Conservation (phyloP, 2,797 vertebrate genomes). For the Chrysolophus pictus region DNA sequence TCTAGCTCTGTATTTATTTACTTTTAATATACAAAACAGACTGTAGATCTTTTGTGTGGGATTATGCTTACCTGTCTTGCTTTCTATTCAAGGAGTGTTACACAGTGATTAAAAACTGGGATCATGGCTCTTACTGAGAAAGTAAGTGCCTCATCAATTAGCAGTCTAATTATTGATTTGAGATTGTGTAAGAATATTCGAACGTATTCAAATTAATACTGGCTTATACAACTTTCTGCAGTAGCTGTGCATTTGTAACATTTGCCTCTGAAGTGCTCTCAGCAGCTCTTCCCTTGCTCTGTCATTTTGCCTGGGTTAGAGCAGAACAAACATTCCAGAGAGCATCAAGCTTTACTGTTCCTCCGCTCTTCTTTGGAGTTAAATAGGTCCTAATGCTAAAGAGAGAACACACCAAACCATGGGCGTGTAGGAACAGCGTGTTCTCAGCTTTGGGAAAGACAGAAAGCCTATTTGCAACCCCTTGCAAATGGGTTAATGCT, state of each 20-base stretch:
- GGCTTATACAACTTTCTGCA: not conserved
- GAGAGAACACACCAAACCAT: not conserved
- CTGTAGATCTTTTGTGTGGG: not conserved
- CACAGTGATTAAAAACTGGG: not conserved
- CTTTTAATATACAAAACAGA: not conserved
- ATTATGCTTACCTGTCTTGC: not conserved
- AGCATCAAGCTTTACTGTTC: not conserved
- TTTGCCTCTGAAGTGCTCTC: not conserved
- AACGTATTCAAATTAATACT: not conserved
- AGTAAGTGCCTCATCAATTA: not conserved
- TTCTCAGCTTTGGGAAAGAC: not conserved
- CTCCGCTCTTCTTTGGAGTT: not conserved
- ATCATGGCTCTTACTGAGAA: not conserved
- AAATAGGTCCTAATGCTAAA: not conserved
- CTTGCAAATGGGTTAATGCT: conserved; percentile 51
- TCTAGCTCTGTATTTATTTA: not conserved
- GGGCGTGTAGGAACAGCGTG: not conserved
- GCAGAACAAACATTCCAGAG: accelerated
- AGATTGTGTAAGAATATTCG: not conserved
- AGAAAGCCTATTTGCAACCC: conserved; percentile 23
- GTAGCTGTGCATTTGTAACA: not conserved
- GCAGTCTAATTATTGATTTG: not conserved
- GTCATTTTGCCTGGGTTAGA: not conserved
- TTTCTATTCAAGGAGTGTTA: not conserved
- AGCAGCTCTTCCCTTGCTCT: not conserved